Base-by-base conservation (phyloP, 2,888 invertebrate genomes). In the Cheiracanthium punctorium region DNA sequence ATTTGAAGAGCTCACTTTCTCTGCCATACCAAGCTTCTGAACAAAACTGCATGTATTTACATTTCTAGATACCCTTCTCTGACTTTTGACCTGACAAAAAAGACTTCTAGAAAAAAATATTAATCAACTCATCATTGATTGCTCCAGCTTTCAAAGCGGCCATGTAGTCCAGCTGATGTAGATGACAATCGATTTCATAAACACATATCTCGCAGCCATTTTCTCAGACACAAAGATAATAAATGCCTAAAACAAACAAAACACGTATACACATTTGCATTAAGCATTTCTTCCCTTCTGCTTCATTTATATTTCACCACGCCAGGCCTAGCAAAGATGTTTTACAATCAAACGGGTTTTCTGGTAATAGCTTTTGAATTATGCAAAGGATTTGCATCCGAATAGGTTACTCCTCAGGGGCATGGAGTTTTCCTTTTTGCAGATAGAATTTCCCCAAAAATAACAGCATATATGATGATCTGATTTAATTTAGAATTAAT, bases 401-500 rank as follows among this genome's bases (percentile, higher is more conserved):
- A 71, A 82, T 70, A 33, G 33, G 69, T 75, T 67, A 72, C 75
- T 82, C 72, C 72, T 24, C 41, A 17, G 73, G 74, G 30, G 43
- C 17, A 67, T 70, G 29, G n/a, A 48, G 28, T 65, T 72, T 72
- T 65, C 24, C 20, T 33, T 0, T 41, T 41, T 67, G 30, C 30
- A 64, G 64, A 48, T 24, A 7, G 58, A 33, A 41, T 33, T 33
- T 29, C 58, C 14, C n/a, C 43, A 32, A 81, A 74, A 74, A 74
- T 74, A 81, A 81, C 67, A 75, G 81, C 70, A 12, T 52, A 64
- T n/a, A 37, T 58, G 71, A 82, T 58, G 70, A 82, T 76, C 43
- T 71, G 71, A 82, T 82, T 82, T 82, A 82, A 82, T 82, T 82
- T 82, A 71, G 71, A 82, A 82, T 82, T 82, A 82, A 75, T 67